Percentiles rank a stretch among this genome's conserved stretches.
Evolutionary conservation across 2,113 vertebrate species (phyloP).

Genomic region (Micromys minutus): DNA sequence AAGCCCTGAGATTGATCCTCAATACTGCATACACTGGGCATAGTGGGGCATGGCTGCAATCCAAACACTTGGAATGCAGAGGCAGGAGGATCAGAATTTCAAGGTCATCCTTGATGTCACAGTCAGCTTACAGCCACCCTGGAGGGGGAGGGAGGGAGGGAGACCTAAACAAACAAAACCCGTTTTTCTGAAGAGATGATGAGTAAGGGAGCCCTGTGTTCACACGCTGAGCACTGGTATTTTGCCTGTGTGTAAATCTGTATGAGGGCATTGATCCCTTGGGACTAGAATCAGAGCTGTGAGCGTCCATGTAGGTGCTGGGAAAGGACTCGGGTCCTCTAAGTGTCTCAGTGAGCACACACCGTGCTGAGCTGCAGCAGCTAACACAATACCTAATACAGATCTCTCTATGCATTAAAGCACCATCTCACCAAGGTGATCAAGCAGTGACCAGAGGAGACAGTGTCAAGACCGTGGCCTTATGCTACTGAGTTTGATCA

Average conservation of each 20-base stretch:
- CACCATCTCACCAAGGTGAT: conserved; percentile 5
- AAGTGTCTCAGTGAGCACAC: not conserved
- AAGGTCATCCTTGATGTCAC: not conserved
- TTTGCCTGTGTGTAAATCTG: not conserved
- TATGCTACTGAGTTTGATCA: not conserved
- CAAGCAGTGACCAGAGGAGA: conserved; percentile 15
- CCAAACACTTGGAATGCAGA: not conserved
- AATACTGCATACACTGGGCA: not conserved
- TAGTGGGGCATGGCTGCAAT: not conserved
- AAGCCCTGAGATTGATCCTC: not conserved
- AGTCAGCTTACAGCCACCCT: not conserved
- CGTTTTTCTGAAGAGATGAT: too few species aligned
- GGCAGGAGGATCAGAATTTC: not conserved
- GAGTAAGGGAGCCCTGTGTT: too few species aligned
- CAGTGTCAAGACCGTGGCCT: not conserved
- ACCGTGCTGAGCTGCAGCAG: conserved; percentile 11
- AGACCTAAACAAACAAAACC: not conserved
- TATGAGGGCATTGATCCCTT: not conserved
- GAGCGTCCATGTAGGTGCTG: not conserved
- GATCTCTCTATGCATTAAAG: conserved; percentile 20
- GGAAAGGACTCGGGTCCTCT: not conserved
- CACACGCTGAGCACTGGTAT: not conserved
- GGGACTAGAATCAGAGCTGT: not conserved
- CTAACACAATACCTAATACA: conserved; percentile 8
- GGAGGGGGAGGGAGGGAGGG: not conserved